A percentile compares a stretch with the other conserved stretches of the same genome.
These are phyloP conservation scores for Spea hammondii DNA, from an alignment of 2,797 vertebrate species.

Conservation along the genomic window DNA sequence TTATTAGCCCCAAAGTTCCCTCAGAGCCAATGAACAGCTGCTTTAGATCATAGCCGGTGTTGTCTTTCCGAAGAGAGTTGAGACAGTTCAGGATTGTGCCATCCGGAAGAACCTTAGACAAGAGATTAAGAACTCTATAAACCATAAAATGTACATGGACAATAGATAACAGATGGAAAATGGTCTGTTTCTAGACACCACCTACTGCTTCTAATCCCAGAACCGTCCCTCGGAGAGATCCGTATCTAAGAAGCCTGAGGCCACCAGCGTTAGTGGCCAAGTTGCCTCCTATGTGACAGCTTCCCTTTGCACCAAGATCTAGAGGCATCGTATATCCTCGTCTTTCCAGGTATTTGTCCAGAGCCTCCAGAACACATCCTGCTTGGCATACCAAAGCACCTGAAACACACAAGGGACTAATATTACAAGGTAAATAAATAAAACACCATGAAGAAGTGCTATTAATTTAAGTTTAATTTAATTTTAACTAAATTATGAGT, in stretches of 20 bases:
- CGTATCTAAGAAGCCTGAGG: conserved; percentile 85
- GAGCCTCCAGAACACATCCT: conserved; percentile 85
- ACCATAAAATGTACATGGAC: too few species aligned
- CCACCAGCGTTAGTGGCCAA: conserved; percentile 94
- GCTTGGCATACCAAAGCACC: conserved; percentile 90
- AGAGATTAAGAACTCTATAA: not conserved
- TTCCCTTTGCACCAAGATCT: conserved; percentile 92
- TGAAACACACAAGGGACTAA: conserved; percentile 55
- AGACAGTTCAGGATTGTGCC: conserved; percentile 83
- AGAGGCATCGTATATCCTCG: conserved; percentile 85
- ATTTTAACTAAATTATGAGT: too few species aligned
- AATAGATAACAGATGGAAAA: not conserved
- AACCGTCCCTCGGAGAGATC: conserved; percentile 86
- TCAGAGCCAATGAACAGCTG: conserved; percentile 96
- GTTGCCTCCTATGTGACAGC: conserved; percentile 94
- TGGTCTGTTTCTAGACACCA: not conserved
- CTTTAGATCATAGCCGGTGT: conserved; percentile 96
- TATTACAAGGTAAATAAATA: not conserved
- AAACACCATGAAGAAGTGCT: not conserved
- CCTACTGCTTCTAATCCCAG: conserved; percentile 92
- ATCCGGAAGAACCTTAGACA: conserved; percentile 81
- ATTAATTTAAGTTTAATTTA: too few species aligned
- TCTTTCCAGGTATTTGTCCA: conserved; percentile 78
- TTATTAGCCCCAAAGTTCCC: conserved; percentile 90
- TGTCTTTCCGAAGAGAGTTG: conserved; percentile 85